Evolutionary conservation across 2,888 invertebrate genomes (phyloP), one percentile per base, ranked within the genome.

Genomic region (Alitta virens): DNA sequence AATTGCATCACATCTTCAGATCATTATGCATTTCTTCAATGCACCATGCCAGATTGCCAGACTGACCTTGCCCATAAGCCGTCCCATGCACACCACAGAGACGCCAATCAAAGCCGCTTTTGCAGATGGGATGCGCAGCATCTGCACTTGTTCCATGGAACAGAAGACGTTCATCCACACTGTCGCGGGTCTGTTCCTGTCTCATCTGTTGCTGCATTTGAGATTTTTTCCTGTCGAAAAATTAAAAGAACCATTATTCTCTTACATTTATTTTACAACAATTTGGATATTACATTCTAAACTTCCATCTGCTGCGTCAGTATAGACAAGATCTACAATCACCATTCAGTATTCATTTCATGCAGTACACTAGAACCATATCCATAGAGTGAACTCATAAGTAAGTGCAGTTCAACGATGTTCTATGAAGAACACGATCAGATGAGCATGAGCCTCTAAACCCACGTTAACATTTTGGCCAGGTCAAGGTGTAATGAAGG

Each of bases 61-160:
- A 33, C 33, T 33, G 33, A 69, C 69, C 70, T 46, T 66, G 60
- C 16, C 70, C 70, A 59, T 64, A 70, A 56, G 52, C 54, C 9
- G 66, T 68, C 40, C 70, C 70, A 49, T 70, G 62, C 5, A 54
- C 52, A 21, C 70, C 70, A 62, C 67, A 68, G 55, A 66, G 46
- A 40, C 70, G 43, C 70, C 70, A 70, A 59, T 70, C 70, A 54
- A 70, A 70, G 64, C 68, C 68, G 55, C 23, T 64, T 14, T 63
- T 57, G 52, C 70, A 68, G 42, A 70, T 70, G 53, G 65, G 59
- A 7, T 65, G 64, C 14, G 65, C 62, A 9, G 62, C 59, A 24
- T 62, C 50, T 49, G 53, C 26, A 18, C 21, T 53, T 9, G 70
- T 70, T 27, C 70, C 70, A 53, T 70, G 70, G 56, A 65, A 68